A percentile compares a stretch with the other conserved stretches of the same genome.
These are phyloP conservation scores for Heliopora coerulea DNA, from an alignment of 92 coral and sea anemone genomes.

Conservation along the genomic window DNA sequence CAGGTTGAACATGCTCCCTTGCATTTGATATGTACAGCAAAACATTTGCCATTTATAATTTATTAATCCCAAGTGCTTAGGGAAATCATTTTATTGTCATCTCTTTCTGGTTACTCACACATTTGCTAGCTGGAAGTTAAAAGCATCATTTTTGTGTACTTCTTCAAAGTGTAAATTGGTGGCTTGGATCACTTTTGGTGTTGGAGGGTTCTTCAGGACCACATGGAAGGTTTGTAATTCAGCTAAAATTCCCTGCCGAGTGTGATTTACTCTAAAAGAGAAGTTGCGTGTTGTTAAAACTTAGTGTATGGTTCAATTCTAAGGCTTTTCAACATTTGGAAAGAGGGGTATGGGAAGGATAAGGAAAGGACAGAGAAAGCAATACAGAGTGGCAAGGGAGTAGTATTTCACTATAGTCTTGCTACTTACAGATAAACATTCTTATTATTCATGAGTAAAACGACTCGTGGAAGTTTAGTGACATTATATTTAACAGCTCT, in stretches of 20 bases:
- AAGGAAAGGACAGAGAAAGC: no score
- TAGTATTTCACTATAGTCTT: not conserved
- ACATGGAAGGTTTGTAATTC: conserved; percentile 16
- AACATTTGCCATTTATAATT: no score
- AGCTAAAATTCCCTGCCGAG: conserved; percentile 11
- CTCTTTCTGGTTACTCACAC: conserved; percentile 3
- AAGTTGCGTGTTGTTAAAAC: no score
- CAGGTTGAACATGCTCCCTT: no score
- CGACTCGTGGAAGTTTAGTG: conserved; percentile 61
- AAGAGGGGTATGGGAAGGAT: no score
- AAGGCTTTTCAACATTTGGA: no score
- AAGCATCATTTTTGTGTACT: conserved; percentile 20
- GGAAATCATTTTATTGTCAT: no score
- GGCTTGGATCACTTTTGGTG: conserved; percentile 14
- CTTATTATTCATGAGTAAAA: conserved; percentile 39
- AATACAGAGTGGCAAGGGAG: not conserved
- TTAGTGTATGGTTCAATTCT: no score
- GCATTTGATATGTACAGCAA: no score
- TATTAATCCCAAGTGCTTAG: no score
- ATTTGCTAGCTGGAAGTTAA: conserved; percentile 2
- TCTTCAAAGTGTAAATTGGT: conserved; percentile 33
- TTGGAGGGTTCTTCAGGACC: not conserved
- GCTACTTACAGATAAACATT: conserved; percentile 15
- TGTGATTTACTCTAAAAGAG: conserved; percentile 10
- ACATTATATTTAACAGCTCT: conserved; percentile 58